Base-by-base conservation (phyloP, 2,797 vertebrate genomes). In the Pseudocheirus occidentalis region DNA sequence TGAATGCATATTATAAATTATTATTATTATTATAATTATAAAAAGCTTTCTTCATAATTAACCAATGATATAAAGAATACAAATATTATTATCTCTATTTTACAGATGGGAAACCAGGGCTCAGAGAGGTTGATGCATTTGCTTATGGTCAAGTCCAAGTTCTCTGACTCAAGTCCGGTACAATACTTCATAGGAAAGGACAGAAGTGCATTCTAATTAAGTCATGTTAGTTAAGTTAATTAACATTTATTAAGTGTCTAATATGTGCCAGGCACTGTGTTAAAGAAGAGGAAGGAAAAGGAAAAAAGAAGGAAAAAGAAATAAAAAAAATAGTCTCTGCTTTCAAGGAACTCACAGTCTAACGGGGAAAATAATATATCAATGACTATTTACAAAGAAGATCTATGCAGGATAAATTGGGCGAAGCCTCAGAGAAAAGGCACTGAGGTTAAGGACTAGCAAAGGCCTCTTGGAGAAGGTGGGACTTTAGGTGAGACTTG, bases 21-120 rank as follows among this genome's bases (percentile, higher is more conserved):
- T 81, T 21, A 46, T 95, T 96, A 62, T 96, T 95, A 52, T 53
- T 53, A 53, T 53, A n/a, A n/a, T n/a, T 54, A 95, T 73, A 73
- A 66, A 66, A n/a, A 1, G 4, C 59, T 73, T 18, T 40, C 14
- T 27, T 73, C 34, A 73, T 73, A 40, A 21, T 73, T 73, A 21
- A n/a, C 14, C 62, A 18, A 40, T 59, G 29, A 31, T 59, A 11
- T 59, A 31, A 59, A 27, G 58, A 59, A 31, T 31, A 2, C 58
- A 59, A 59, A 59, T 59, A 59, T 31, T 59, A 31, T 40, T 40
- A 40, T 73, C 34, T 34, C 59, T 2, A 6, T n/a, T n/a, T 93
- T 31, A 94, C 50, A 95, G 40, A 62, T 90, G 81, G 96, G 90
- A 91, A 93, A 94, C 81, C 24, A 50, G 95, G 53, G 3, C 73